phyloP scores from a whole-genome alignment of 2,113 vertebrate genomes.

The Galeopterus variegatus region DNA sequence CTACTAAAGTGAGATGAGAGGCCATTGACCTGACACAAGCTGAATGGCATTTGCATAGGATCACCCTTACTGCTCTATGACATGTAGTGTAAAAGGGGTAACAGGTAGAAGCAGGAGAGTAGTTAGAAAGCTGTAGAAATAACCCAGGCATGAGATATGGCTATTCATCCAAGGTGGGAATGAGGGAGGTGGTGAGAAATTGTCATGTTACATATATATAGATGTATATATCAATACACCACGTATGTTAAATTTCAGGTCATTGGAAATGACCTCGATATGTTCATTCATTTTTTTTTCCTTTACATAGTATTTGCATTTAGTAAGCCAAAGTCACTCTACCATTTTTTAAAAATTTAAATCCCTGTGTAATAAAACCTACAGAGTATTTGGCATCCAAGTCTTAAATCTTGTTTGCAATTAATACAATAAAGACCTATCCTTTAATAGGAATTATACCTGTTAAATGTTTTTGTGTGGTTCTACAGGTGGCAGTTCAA shows the following conservation, averaged over 20 bases:
- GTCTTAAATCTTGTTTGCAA: background rate
- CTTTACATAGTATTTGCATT: background rate
- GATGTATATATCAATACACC: background rate
- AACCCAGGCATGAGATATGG: background rate
- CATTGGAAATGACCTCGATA: background rate
- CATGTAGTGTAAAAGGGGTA: background rate
- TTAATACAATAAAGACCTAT: background rate
- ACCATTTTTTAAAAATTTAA: background rate
- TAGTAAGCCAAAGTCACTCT: background rate
- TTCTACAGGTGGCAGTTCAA: background rate
- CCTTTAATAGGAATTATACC: background rate
- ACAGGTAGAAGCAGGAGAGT: background rate
- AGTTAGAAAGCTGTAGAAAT: background rate
- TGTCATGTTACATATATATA: background rate
- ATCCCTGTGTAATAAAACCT: background rate
- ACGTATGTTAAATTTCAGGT: background rate
- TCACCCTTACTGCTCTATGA: background rate
- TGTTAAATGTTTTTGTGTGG: background rate
- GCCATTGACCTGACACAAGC: background rate
- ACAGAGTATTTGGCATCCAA: background rate
- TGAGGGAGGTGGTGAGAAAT: background rate
- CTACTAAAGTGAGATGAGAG: background rate
- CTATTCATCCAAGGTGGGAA: background rate
- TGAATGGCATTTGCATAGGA: background rate
- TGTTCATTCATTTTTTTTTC: background rate